Evolutionary conservation across 1,140 invertebrate species (phyloP), one percentile per base, ranked within the genome.

Genomic region (Teleopsis dalmanni): DNA sequence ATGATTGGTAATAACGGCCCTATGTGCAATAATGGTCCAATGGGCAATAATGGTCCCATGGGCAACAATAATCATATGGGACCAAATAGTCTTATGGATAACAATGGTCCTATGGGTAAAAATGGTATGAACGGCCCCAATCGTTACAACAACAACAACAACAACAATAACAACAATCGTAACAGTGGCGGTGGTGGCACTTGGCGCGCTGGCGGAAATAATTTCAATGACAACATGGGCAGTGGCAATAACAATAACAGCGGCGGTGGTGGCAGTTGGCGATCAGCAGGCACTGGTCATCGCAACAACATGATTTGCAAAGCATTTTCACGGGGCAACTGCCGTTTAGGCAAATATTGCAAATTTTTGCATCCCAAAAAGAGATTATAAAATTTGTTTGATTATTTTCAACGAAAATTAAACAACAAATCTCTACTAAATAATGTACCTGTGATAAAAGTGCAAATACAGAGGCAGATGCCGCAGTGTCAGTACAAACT

Each of bases 311-410:
- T 79, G 44, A 59, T 86, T 11, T 90, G 86, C 64, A 81, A 84
- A 60, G 83, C 87, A 58, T 87, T 87, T 58, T 80, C 82, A 59
- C 82, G 84, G 58, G 85, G 86, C 2, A 85, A 79, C 50, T 90
- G 87, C 70, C 72, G 85, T 45, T 78, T 84, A 58, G 82, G 83
- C 16, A 84, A 85, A 48, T 84, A 83, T 55, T 90, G 87, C 66
- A 78, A 82, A 40, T 88, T 83, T 64, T 70, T 88, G 54, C 86
- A 88, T 75, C 84, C 84, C 19, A 80, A 80, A 50, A 79, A 79
- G 13, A 82, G 60, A 26, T 53, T 67, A 59, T 68, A 67, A 62
- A 55, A 68, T 31, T 57, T 44, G 46, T 40, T 54, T 48, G 61
- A 66, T 60, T 64, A 59, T 60, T 62, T 11, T 21, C 27, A 38